Evolutionary conservation across 2,113 vertebrate genomes (phyloP), one percentile per base, ranked within the genome.

Genomic region (Anolis sagrei): DNA sequence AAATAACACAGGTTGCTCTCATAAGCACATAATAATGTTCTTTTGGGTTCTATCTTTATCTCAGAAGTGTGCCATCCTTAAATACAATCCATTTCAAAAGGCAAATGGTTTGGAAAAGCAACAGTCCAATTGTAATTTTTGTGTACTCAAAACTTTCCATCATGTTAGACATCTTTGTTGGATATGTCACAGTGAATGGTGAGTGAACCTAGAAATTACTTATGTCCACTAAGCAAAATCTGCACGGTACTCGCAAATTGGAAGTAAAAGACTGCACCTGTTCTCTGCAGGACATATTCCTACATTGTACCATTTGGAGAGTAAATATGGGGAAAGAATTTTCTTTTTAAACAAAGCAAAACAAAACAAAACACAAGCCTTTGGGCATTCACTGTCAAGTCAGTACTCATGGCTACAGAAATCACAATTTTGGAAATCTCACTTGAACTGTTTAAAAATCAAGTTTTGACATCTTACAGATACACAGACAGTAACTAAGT

Each of bases 61-160:
- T 58, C 54, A 16, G 54, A 58, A 54, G 51, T 14, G 7, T 54
- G 51, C 51, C 13, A 14, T 54, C 4, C 51, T 89, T 73, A 75
- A 81, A 85, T 23, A 64, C 9, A 13, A 36, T 8, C 34, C 21
- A 23, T 73, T 18, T 85, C 6, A 89, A 87, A 89, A 34, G 3
- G 5, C 6, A 89, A 87, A 89, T 34, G 3, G 5, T 81, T 64
- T 32, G 27, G 54, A 58, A 49, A 89, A 82, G 73, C 6, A 18
- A 80, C 14, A 89, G 54, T 62, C 18, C n/a, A 82, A 16, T 48
- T 36, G 7, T 23, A 51, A 86, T 66, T 25, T n/a, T 21, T 82
- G 79, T 85, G 2, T 1, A 0, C n/a, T 19, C 14, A 34, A 81
- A 36, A 75, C 84, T 29, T 1, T 9, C 69, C 66, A 70, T 82